These are phyloP conservation scores for Lasioglossum calceatum DNA, from an alignment of 2,888 invertebrate genomes.

Conservation along the genomic window DNA sequence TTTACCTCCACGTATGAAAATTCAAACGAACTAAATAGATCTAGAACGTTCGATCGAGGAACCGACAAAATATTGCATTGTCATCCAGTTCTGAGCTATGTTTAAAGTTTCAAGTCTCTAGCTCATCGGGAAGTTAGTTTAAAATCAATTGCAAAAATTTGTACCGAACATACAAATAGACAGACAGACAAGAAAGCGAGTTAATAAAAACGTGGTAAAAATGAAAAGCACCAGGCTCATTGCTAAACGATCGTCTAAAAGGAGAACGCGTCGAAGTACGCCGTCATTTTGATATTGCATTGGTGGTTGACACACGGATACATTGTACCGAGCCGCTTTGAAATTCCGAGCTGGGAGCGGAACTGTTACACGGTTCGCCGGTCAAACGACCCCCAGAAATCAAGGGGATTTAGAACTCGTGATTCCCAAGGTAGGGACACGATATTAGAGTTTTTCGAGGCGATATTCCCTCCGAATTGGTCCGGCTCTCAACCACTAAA, in stretches of 20 bases:
- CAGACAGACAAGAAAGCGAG: too few relatives aligned
- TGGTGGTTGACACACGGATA: not conserved
- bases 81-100: too few relatives aligned
- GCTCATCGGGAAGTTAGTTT: too few relatives aligned
- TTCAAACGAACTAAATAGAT: too few relatives aligned
- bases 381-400: slow-evolving; percentile 12
- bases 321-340: slow-evolving; percentile 6
- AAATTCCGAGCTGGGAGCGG: not conserved
- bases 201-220: too few relatives aligned
- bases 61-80: too few relatives aligned
- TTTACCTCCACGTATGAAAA: too few relatives aligned
- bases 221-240: not conserved
- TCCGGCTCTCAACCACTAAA: not conserved
- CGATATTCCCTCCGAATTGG: not conserved
- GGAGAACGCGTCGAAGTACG: not conserved
- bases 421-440: not conserved
- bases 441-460: slow-evolving; percentile 1
- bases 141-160: too few relatives aligned
- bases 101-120: too few relatives aligned
- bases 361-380: slow-evolving; percentile 9
- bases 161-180: too few relatives aligned
- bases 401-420: slow-evolving; percentile 1
- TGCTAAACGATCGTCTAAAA: not conserved
- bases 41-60: too few relatives aligned
- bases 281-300: not conserved